These are phyloP conservation scores for Scaptomyza tumidula DNA, from an alignment of 2,888 invertebrate species.

Conservation along the genomic window DNA sequence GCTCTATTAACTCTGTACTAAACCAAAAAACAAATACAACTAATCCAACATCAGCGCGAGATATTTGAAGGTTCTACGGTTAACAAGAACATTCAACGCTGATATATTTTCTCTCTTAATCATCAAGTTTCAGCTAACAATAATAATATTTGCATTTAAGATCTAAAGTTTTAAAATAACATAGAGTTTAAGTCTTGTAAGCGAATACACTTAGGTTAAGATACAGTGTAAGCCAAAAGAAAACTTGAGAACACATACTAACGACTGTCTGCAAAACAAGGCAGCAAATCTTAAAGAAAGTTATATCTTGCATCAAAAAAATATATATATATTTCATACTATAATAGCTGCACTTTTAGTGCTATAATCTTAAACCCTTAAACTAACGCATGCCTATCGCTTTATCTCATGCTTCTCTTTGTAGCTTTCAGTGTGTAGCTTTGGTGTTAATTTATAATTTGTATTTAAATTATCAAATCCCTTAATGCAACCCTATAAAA, in stretches of 20 bases:
- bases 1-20: conserved; percentile 50
- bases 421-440: conserved; percentile 63
- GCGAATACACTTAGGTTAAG: conserved; percentile 62
- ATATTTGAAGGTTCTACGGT: conserved; percentile 11
- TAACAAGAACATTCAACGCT: conserved; percentile 4
- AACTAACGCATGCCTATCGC: conserved; percentile 62
- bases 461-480: not conserved
- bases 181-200: conserved; percentile 55
- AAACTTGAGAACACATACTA: conserved; percentile 77
- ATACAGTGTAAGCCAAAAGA: conserved; percentile 55
- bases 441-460: conserved; percentile 34
- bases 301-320: conserved; percentile 25
- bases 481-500: not conserved
- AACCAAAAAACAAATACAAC: conserved; percentile 30
- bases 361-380: conserved; percentile 10
- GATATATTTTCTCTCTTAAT: conserved; percentile 30
- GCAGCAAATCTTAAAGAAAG: conserved; percentile 15
- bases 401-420: conserved; percentile 34
- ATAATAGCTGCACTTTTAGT: conserved; percentile 32
- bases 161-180: conserved; percentile 41
- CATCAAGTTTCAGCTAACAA: conserved; percentile 60
- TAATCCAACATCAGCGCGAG: conserved; percentile 28
- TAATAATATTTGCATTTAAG: conserved; percentile 70
- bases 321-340: not conserved
- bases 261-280: conserved; percentile 12